Evolutionary conservation across 2,113 vertebrate genomes (phyloP).

Genomic region (Hiodon alosoides): DNA sequence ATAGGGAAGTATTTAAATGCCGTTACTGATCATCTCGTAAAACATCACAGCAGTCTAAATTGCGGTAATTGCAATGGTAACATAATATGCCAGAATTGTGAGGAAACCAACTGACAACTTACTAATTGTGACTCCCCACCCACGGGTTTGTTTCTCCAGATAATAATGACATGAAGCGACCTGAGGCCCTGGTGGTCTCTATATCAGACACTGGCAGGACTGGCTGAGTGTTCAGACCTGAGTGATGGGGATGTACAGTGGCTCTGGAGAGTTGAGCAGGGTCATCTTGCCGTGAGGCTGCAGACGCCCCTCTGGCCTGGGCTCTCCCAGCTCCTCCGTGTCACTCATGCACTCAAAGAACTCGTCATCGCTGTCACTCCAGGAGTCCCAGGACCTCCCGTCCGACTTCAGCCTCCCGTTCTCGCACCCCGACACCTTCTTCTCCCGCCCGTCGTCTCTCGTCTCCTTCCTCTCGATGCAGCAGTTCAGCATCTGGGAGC

Average conservation of each 20-base stretch:
- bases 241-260: conserved; percentile 86
- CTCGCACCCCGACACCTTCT: conserved; percentile 44
- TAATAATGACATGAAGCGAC: no score
- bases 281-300: conserved; percentile 76
- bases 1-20: no score
- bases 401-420: conserved; percentile 44
- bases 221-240: conserved; percentile 63
- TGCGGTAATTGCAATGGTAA: no score
- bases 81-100: no score
- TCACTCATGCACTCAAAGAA: conserved; percentile 96
- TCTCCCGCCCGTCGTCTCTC: conserved; percentile 72
- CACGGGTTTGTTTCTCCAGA: no score
- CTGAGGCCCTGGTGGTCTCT: no score
- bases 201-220: no score
- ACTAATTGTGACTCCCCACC: no score
- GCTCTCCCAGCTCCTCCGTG: conserved; percentile 79
- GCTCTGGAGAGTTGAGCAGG: conserved; percentile 74
- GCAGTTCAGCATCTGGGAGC: conserved; percentile 90
- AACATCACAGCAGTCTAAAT: no score
- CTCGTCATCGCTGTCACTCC: conserved; percentile 97
- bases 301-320: conserved; percentile 79
- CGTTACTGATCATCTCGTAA: no score
- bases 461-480: conserved; percentile 91
- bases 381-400: conserved; percentile 90
- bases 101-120: no score